Conservation (phyloP, 2,888 invertebrate genomes). For the Drosophila crucigera region DNA sequence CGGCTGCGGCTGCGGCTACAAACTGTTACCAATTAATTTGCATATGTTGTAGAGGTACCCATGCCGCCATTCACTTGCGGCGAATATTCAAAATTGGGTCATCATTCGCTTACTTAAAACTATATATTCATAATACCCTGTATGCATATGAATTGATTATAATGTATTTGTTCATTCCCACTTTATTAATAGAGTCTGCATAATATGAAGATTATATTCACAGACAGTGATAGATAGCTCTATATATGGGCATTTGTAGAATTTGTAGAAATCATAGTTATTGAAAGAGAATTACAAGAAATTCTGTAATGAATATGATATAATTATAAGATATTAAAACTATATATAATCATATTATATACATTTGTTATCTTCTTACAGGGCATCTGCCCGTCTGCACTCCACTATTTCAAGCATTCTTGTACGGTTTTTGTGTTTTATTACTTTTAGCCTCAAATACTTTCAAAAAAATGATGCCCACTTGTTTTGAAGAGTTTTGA, state of each 20-base stretch:
- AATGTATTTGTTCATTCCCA: background rate
- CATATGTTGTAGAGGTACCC: slow-evolving; percentile 62
- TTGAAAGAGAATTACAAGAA: background rate
- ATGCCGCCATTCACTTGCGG: slow-evolving; percentile 67
- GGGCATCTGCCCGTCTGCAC: background rate
- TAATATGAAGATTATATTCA: background rate
- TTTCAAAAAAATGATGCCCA: slow-evolving; percentile 57
- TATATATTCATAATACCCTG: slow-evolving; percentile 34
- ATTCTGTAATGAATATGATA: background rate
- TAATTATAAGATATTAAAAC: background rate
- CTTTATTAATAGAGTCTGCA: background rate
- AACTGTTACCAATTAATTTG: slow-evolving; percentile 80
- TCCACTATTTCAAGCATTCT: background rate
- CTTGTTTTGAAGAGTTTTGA: slow-evolving; percentile 50
- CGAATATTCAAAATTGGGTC: slow-evolving; percentile 59
- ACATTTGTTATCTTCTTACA: background rate
- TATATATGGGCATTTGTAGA: background rate
- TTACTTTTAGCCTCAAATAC: slow-evolving; percentile 29
- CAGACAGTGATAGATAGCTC: background rate
- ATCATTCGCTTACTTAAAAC: slow-evolving; percentile 49
- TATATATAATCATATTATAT: background rate
- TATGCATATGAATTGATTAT: background rate
- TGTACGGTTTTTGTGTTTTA: background rate
- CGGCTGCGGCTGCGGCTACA: slow-evolving; percentile 35
- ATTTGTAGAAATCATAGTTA: background rate